Evolutionary conservation across 2,888 invertebrate genomes (phyloP).

Genomic region (Desoria tigrina): DNA sequence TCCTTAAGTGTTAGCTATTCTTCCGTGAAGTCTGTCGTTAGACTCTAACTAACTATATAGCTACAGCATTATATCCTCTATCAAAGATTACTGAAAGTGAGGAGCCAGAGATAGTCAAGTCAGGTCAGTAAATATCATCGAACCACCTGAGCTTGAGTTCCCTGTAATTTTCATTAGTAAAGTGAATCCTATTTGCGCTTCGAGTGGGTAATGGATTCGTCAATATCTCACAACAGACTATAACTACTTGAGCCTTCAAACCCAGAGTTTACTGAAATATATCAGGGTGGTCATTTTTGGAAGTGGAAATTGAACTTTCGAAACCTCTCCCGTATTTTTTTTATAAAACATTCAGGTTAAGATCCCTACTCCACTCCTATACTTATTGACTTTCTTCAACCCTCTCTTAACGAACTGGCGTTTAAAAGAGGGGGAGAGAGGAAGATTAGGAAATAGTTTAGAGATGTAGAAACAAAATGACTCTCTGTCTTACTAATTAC

Average conservation of each 20-base stretch:
- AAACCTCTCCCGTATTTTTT: not conserved
- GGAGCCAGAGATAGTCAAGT: slow-evolving; percentile 2
- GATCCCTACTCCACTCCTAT: not conserved
- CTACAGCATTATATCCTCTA: slow-evolving; percentile 1
- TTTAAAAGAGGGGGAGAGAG: not conserved
- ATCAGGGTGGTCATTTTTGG: slow-evolving; percentile 7
- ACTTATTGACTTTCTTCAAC: too few relatives aligned
- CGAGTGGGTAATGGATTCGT: slow-evolving; percentile 17
- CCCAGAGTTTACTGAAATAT: not conserved
- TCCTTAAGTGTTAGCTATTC: not conserved
- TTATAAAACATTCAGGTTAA: not conserved
- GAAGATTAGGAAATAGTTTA: not conserved
- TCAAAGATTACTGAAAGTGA: not conserved
- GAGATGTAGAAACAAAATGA: slow-evolving; percentile 9
- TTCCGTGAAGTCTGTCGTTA: not conserved
- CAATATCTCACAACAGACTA: slow-evolving; percentile 11
- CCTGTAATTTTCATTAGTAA: slow-evolving; percentile 24
- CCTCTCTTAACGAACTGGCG: too few relatives aligned
- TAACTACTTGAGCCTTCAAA: not conserved
- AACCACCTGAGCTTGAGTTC: not conserved
- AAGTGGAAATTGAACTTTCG: not conserved
- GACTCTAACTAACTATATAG: not conserved
- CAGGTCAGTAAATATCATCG: slow-evolving; percentile 11
- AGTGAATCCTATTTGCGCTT: slow-evolving; percentile 9
- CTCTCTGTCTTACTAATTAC: slow-evolving; percentile 11